Conservation (phyloP, 2,113 vertebrate genomes). For the Perognathus longimembris region DNA sequence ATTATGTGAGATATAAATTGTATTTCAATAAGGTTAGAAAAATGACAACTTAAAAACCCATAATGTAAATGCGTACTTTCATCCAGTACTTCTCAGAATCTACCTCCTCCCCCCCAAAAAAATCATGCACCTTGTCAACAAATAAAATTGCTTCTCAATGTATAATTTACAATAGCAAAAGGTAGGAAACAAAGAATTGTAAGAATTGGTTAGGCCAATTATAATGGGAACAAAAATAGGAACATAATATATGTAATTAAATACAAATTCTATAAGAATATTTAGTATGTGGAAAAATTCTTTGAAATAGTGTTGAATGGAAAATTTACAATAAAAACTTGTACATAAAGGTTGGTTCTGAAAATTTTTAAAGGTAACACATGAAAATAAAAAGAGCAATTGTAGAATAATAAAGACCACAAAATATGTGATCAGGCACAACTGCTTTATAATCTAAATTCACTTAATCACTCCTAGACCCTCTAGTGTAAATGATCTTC, state of each 20-base stretch:
- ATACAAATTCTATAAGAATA: slow-evolving; percentile 1
- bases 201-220: not conserved
- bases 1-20: not conserved
- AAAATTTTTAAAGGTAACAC: not conserved
- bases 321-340: not conserved
- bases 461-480: not conserved
- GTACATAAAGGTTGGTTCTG: not conserved
- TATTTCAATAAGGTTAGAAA: not conserved
- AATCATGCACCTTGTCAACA: not conserved
- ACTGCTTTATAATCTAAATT: not conserved
- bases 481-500: not conserved
- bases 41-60: not conserved
- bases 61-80: not conserved
- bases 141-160: not conserved
- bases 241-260: not conserved
- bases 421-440: not conserved
- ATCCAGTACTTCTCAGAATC: not conserved
- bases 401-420: not conserved
- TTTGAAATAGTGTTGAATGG: not conserved
- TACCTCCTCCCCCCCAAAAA: not conserved
- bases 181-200: slow-evolving; percentile 15
- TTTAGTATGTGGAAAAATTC: not conserved
- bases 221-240: not conserved
- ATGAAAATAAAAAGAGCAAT: not conserved
- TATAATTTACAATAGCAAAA: not conserved